A percentile compares a stretch with the other conserved stretches of the same genome.
Evolutionary conservation across 2,113 vertebrate genomes (phyloP).

Genomic region (Maylandia zebra): DNA sequence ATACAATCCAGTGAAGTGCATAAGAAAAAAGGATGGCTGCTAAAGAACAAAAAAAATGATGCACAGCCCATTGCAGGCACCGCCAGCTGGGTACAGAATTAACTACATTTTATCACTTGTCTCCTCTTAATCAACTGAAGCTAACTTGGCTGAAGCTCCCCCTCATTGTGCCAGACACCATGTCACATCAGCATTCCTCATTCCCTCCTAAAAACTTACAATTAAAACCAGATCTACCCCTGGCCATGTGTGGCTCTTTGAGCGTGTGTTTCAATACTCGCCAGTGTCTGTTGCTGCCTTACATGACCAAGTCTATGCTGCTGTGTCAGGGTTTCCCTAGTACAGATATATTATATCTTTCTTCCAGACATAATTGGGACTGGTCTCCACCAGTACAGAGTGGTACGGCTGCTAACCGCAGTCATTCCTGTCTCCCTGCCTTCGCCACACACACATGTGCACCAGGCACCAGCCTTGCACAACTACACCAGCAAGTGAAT

Average conservation of each 20-base stretch:
- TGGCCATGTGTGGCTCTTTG: not conserved
- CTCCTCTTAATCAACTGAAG: slow-evolving; percentile 27
- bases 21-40: not conserved
- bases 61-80: not conserved
- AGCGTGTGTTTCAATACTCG: not conserved
- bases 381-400: slow-evolving; percentile 43
- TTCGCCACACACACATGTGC: slow-evolving; percentile 9
- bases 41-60: not conserved
- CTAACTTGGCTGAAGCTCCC: slow-evolving; percentile 14
- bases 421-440: slow-evolving; percentile 49
- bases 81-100: slow-evolving; percentile 7
- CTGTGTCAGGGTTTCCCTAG: slow-evolving; percentile 29
- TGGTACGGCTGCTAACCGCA: slow-evolving; percentile 50
- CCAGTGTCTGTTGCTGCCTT: not conserved
- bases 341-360: slow-evolving; percentile 19
- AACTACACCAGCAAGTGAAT: not conserved
- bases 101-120: slow-evolving; percentile 39
- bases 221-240: slow-evolving; percentile 28
- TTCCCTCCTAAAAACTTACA: not conserved
- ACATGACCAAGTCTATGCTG: not conserved
- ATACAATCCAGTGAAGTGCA: not conserved
- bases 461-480: slow-evolving; percentile 44
- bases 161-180: slow-evolving; percentile 9
- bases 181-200: slow-evolving; percentile 44
- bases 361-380: slow-evolving; percentile 36